These are phyloP conservation scores for Choloepus didactylus DNA, from an alignment of 2,797 vertebrate genomes.

Conservation along the genomic window DNA sequence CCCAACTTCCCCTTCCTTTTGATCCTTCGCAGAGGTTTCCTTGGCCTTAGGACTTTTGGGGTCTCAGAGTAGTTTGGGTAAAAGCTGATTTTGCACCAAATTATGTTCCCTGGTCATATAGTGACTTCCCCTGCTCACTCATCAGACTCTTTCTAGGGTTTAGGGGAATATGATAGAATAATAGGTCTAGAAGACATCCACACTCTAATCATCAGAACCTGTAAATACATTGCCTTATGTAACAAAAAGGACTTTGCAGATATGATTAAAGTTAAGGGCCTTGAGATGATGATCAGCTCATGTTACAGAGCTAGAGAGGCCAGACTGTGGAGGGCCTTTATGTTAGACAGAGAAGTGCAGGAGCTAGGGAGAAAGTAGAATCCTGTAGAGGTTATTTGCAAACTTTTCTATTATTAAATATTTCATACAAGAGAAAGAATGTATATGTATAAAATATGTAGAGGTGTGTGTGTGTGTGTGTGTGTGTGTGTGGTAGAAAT, in stretches of 20 bases:
- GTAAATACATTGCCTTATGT: background rate
- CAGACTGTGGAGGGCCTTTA: background rate
- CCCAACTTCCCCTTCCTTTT: background rate
- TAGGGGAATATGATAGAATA: background rate
- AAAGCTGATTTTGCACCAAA: background rate
- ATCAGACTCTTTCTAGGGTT: background rate
- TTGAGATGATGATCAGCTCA: background rate
- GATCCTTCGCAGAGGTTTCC: background rate
- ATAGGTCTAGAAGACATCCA: background rate
- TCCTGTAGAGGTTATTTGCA: background rate
- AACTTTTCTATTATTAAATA: slow-evolving; percentile 6
- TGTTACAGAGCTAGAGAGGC: background rate
- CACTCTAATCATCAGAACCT: background rate
- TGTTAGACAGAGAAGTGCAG: background rate
- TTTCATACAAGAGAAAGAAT: background rate
- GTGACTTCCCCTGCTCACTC: background rate
- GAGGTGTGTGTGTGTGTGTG: no score
- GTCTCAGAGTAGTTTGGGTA: background rate
- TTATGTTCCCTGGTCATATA: background rate
- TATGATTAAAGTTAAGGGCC: background rate
- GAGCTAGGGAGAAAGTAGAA: background rate
- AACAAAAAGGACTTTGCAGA: no score
- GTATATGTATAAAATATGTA: background rate
- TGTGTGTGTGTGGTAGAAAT: background rate
- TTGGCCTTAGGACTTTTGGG: background rate